Evolutionary conservation across 2,888 invertebrate species (phyloP), one percentile per base, ranked within the genome.

Genomic region (Danaus chrysippus): DNA sequence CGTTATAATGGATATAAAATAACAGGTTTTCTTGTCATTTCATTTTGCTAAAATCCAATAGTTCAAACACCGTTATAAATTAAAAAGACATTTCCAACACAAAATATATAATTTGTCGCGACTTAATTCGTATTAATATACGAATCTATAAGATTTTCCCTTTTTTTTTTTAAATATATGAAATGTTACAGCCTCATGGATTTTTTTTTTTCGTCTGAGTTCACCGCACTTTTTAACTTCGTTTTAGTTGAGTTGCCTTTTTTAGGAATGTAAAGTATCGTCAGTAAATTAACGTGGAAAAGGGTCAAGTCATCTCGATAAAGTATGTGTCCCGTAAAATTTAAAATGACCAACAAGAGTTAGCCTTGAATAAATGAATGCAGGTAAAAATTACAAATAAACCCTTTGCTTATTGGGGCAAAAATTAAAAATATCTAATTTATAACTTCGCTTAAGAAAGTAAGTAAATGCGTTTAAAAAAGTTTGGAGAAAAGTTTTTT

Each of bases 11-110:
- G 65, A 66, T 68, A 71, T 73, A 70, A 74, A 71, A 73, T 72
- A 81, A 78, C 79, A 71, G 77, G 77, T 76, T 74, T 68, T 55
- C 55, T 54, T 64, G 69, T 71, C 68, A 69, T 68, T 76, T 76
- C 74, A 34, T 34, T 76, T 73, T 72, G 71, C 68, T 65, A 74
- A 74, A 75, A 68, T 67, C 64, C 73, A 72, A 74, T 73, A 69
- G 67, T 62, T 59, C 61, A 58, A 65, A 65, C 65, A 81, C 86
- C 84, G 86, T 82, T 83, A 83, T 72, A 73, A 73, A 71, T 72
- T 66, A 63, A 34, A 34, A 34, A 34, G 23, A 34, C 23, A 68
- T 73, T 71, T 72, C 15, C 42, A 23, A 17, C 42, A 42, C 42
- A 56, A 55, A 52, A 56, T 53, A 46, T 23, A 19, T 17, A 17